phyloP scores from a whole-genome alignment of 2,888 invertebrate genomes.

The Punctoribates punctum region DNA sequence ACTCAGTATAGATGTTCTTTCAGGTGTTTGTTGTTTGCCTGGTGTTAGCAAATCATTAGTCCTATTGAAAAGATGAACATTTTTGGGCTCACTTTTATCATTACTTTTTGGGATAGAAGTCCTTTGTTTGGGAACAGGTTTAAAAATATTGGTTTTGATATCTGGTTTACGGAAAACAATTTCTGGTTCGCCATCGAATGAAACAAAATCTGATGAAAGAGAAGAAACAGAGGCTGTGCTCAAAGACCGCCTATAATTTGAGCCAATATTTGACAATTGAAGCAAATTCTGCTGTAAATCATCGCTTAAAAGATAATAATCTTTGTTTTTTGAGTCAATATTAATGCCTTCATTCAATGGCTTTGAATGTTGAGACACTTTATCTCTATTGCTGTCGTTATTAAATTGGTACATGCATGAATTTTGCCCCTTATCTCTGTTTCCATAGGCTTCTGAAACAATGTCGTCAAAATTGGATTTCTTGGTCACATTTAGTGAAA shows the following conservation, averaged over 20 bases:
- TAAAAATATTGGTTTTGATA: background rate
- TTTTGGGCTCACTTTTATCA: background rate
- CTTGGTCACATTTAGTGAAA: background rate
- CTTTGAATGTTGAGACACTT: background rate
- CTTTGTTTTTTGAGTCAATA: background rate
- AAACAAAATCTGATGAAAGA: background rate
- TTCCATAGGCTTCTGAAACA: background rate
- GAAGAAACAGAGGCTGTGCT: background rate
- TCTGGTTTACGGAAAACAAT: background rate
- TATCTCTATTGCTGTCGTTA: background rate
- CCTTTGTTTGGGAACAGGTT: conserved; percentile 9
- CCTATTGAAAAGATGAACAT: background rate
- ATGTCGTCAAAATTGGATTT: background rate
- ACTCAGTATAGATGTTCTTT: background rate
- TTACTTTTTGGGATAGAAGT: background rate
- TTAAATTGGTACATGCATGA: background rate
- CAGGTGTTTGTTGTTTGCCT: background rate
- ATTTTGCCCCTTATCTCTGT: background rate
- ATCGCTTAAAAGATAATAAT: no score
- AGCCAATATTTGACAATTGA: background rate
- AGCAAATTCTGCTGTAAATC: no score
- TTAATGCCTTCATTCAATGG: background rate
- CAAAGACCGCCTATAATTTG: background rate
- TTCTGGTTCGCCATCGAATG: background rate
- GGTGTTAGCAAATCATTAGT: no score